phyloP scores from a whole-genome alignment of 1,140 invertebrate species.

The Trachymyrmex cornetzi region DNA sequence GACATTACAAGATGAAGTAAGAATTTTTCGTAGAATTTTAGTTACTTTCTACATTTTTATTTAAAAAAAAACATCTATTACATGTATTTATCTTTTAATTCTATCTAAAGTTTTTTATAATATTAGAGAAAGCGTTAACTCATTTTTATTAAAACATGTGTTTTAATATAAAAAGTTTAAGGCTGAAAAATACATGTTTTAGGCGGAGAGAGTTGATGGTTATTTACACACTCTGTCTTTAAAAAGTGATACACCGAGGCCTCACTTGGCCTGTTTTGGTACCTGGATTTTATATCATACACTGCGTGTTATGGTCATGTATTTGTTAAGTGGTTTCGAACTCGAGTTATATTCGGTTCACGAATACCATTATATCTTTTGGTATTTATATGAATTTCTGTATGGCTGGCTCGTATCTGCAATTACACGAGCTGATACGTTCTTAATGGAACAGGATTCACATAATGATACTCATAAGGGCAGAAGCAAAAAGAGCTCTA shows the following conservation, averaged over 20 bases:
- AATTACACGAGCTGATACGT: slow-evolving; percentile 94
- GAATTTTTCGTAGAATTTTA: slow-evolving; percentile 7
- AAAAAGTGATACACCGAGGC: slow-evolving; percentile 90
- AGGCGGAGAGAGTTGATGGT: slow-evolving; percentile 97
- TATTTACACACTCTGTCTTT: slow-evolving; percentile 91
- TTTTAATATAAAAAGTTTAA: slow-evolving; percentile 25
- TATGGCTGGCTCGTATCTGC: slow-evolving; percentile 97
- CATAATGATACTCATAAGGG: slow-evolving; percentile 86
- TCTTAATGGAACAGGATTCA: slow-evolving; percentile 93
- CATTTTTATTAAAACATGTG: slow-evolving; percentile 6
- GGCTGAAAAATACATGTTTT: slow-evolving; percentile 69
- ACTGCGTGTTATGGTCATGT: slow-evolving; percentile 98
- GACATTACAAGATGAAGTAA: slow-evolving; percentile 96
- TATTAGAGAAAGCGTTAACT: not conserved
- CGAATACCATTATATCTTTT: slow-evolving; percentile 98
- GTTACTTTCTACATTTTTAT: not conserved
- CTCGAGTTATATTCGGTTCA: slow-evolving; percentile 98
- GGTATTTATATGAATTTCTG: slow-evolving; percentile 98
- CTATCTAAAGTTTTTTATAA: not conserved
- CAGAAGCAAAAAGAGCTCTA: slow-evolving; percentile 87
- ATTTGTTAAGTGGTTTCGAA: slow-evolving; percentile 97
- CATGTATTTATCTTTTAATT: not conserved
- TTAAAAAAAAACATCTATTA: not conserved
- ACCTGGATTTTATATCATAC: slow-evolving; percentile 99
- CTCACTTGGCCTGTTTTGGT: slow-evolving; percentile 95